Evolutionary conservation across 2,888 invertebrate genomes (phyloP), one percentile per base, ranked within the genome.

Genomic region (Eupithecia exiguata): DNA sequence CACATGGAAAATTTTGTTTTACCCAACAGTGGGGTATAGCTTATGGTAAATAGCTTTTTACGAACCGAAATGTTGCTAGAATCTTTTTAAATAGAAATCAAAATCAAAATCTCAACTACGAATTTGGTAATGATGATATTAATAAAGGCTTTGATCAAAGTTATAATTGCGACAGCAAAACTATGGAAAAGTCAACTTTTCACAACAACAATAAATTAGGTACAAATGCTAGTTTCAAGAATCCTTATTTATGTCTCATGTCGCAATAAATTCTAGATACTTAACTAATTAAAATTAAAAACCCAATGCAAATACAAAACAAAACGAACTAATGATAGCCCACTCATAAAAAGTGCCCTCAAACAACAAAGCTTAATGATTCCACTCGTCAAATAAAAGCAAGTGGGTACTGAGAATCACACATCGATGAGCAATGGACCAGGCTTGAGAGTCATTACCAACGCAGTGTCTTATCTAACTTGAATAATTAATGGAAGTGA

Each of bases 401-500:
- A 83, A 87, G 82, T 83, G 81, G 79, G 77, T 81, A 81, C 83
- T 80, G 82, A 68, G 72, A 84, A 85, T 90, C 89, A 88, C 88
- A 88, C 88, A 84, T 85, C 86, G 88, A 91, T 93, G 93, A 93
- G 92, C 89, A 91, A 93, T 92, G 91, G 86, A 86, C 86, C 86
- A 83, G 84, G 87, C 83, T 88, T 76, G 83, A 81, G 83, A 86
- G 91, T 93, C 93, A 94, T 94, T 93, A 94, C 90, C 90, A 89
- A 92, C 90, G 90, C 92, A 90, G 90, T 91, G 91, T 93, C 93
- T 94, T 94, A 94, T 94, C 94, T 94, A 93, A 92, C 87, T 90
- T 84, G 88, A 89, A 94, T 94, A 94, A 94, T 94, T 94, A 94
- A 94, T 94, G 94, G 91, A 93, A 93, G 89, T 88, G 90, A 90